phyloP scores from a whole-genome alignment of 2,888 invertebrate species.

The Shargacucullia verbasci region DNA sequence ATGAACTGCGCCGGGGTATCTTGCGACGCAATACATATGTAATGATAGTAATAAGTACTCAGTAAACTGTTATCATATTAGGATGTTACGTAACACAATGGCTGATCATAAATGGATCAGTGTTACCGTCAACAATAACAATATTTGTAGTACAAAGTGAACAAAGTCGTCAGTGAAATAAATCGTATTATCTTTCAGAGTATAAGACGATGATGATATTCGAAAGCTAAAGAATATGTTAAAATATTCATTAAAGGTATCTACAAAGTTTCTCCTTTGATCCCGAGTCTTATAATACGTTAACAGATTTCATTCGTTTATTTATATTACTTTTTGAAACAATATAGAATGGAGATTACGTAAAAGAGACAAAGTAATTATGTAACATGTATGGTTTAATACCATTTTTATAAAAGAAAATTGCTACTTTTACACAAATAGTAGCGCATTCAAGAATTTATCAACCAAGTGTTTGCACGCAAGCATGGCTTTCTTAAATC shows the following conservation, averaged over 20 bases:
- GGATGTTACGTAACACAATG: conserved; percentile 7
- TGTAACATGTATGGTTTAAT: no score
- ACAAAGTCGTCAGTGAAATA: conserved; percentile 3
- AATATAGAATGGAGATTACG: no score
- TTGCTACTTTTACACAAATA: no score
- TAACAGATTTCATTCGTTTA: conserved; percentile 30
- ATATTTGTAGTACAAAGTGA: conserved; percentile 10
- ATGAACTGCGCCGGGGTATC: conserved; percentile 54
- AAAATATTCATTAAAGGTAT: conserved; percentile 51
- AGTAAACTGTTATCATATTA: conserved; percentile 20
- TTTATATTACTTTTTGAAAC: conserved; percentile 17
- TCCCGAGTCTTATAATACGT: conserved; percentile 19
- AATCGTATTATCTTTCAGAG: conserved; percentile 9
- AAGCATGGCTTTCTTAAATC: no score
- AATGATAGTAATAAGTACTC: conserved; percentile 25
- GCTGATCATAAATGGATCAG: conserved; percentile 8
- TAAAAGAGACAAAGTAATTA: no score
- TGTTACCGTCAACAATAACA: not conserved
- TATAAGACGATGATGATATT: conserved; percentile 14
- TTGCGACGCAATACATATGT: conserved; percentile 26
- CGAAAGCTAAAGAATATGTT: conserved; percentile 32
- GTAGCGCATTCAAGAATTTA: no score
- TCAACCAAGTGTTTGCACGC: no score
- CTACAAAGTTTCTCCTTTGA: conserved; percentile 32
- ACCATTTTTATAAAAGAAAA: not conserved